Evolutionary conservation across 2,888 invertebrate genomes (phyloP), one percentile per base, ranked within the genome.

Genomic region (Limnephilus marmoratus): DNA sequence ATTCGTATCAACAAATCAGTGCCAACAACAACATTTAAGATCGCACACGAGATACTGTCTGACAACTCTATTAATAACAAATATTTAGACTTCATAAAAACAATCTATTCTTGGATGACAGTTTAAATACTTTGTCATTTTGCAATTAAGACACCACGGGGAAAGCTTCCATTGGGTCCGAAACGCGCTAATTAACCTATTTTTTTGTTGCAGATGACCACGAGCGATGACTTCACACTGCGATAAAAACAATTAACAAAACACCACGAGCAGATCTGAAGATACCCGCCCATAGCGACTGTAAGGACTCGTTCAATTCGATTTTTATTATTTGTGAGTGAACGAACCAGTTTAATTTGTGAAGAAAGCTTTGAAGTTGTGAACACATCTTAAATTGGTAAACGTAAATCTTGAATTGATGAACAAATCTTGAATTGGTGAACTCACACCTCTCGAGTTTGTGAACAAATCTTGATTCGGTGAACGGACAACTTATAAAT

Each of bases 191-290:
- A 87, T 87, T 87, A 87, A 87, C 49, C 49, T 53, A 87, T 87
- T 87, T 87, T 34, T 87, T 87, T 68, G 87, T 87, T 87, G 49
- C 87, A 87, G 87, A 87, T 87, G 87, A 87, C 87, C 87, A 87
- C 87, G 18, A 34, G 68, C 68, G 87, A 87, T 87, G 87, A 87
- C 87, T 87, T 87, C 87, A 87, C 34, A 34, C 15, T 29, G 68
- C 53, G 87, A 53, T 31, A 87, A 87, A 53, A 87, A 87, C 87
- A 87, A 87, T 87, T 87, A 87, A 37, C 34, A 68, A 68, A 68
- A 49, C 87, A 53, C 53, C 53, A 29, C 68, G 13, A 31, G 29
- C 11, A 53, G 34, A 53, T 53, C 68, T 31, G 31, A 53, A 29
- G 87, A 87, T 87, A 86, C 87, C 87, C 87, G 87, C 87, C 87